Conservation (phyloP, 2,888 invertebrate genomes). For the Scaptomyza flava region DNA sequence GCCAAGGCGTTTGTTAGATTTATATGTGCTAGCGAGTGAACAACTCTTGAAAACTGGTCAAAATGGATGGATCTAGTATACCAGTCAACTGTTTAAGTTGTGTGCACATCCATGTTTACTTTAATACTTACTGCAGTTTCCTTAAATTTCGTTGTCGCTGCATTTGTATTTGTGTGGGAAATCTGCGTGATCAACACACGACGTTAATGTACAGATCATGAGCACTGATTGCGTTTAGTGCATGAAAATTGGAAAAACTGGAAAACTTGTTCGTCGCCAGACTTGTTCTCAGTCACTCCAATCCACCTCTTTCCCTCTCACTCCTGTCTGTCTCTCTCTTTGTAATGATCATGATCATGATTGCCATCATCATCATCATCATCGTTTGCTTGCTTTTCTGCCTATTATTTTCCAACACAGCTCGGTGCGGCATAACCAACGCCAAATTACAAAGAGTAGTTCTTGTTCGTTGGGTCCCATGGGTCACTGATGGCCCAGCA, state of each 20-base stretch:
- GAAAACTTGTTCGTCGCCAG: constrained; percentile 49
- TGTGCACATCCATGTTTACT: constrained; percentile 26
- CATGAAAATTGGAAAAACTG: constrained; percentile 77
- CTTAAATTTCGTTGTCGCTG: neutral
- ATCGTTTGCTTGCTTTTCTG: constrained; percentile 26
- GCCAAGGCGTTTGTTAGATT: constrained; percentile 36
- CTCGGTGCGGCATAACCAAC: constrained; percentile 63
- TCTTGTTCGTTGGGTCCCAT: constrained; percentile 47
- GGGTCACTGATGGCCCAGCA: constrained; percentile 49
- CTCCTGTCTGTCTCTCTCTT: constrained; percentile 3
- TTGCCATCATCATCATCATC: constrained; percentile 11
- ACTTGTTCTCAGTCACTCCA: constrained; percentile 65
- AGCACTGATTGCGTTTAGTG: constrained; percentile 76
- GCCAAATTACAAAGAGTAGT: constrained; percentile 68
- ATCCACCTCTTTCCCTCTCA: neutral
- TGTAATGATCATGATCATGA: constrained; percentile 27
- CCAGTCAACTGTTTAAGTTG: constrained; percentile 54
- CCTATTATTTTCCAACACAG: constrained; percentile 49
- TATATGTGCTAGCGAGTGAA: constrained; percentile 4
- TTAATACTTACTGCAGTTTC: neutral
- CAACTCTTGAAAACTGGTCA: constrained; percentile 49
- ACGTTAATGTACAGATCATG: constrained; percentile 81
- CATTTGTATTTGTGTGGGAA: constrained; percentile 44
- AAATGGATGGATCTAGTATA: constrained; percentile 32
- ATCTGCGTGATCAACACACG: constrained; percentile 78